phyloP scores from a whole-genome alignment of 2,888 invertebrate species.

The Synanthedon tipuliformis region DNA sequence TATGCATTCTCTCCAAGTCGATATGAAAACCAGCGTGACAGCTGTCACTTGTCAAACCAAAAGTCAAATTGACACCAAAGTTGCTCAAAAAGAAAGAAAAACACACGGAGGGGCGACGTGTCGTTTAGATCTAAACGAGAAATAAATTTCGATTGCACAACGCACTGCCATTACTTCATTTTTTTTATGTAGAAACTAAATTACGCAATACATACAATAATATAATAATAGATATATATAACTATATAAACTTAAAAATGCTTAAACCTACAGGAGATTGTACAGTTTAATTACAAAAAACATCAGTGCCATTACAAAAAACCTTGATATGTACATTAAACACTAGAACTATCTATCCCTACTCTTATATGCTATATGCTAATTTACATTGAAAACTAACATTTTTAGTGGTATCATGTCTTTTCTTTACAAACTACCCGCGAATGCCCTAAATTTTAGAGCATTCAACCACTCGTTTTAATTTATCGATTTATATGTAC shows the following conservation, averaged over 20 bases:
- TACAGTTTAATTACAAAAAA: constrained; percentile 31
- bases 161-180: constrained; percentile 23
- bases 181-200: constrained; percentile 7
- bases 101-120: neutral
- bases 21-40: neutral
- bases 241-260: constrained; percentile 38
- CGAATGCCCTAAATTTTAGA: constrained; percentile 56
- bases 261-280: constrained; percentile 34
- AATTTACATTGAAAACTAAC: constrained; percentile 34
- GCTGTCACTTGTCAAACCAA: no score
- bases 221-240: constrained; percentile 3
- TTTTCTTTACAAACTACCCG: constrained; percentile 25
- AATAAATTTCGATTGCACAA: constrained; percentile 44
- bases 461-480: constrained; percentile 15
- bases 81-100: no score
- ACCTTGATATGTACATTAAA: constrained; percentile 58
- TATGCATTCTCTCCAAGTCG: no score
- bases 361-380: constrained; percentile 32
- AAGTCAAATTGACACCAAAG: no score
- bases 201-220: constrained; percentile 6
- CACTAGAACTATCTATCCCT: constrained; percentile 20
- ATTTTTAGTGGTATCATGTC: constrained; percentile 13
- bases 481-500: neutral
- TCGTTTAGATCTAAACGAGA: constrained; percentile 24
- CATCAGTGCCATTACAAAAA: constrained; percentile 37